These are phyloP conservation scores for Drosophila seclusa DNA, from an alignment of 2,888 invertebrate genomes.

Conservation along the genomic window DNA sequence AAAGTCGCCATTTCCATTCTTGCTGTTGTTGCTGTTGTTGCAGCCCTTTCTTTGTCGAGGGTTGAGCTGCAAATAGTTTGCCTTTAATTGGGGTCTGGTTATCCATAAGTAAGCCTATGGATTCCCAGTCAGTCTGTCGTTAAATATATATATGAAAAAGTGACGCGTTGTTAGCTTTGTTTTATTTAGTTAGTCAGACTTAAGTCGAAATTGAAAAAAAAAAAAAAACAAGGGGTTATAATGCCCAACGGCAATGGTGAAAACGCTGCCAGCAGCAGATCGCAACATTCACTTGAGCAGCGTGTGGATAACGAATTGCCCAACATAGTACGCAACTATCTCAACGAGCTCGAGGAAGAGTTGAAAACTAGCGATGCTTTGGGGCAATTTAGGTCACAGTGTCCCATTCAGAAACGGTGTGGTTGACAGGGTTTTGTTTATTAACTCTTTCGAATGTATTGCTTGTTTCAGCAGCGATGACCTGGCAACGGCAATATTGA, in stretches of 20 bases:
- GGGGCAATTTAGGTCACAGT: constrained; percentile 15
- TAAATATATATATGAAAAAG: not conserved
- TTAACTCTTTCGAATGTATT: not conserved
- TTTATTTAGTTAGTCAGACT: not conserved
- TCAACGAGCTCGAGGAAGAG: constrained; percentile 53
- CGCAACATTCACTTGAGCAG: constrained; percentile 29
- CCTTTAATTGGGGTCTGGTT: not conserved
- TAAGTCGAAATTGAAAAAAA: not conserved
- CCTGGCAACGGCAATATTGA: constrained; percentile 98
- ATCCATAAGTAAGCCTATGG: constrained; percentile 23
- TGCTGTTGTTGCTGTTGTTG: constrained; percentile 38
- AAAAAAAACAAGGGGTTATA: constrained; percentile 7
- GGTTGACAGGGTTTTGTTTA: not conserved
- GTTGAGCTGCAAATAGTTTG: constrained; percentile 8
- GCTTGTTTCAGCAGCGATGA: constrained; percentile 88
- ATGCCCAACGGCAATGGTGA: constrained; percentile 67
- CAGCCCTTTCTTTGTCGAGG: constrained; percentile 48
- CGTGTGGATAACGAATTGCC: constrained; percentile 43
- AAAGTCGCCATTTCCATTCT: constrained; percentile 68
- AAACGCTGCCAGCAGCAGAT: constrained; percentile 26
- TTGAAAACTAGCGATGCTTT: constrained; percentile 34
- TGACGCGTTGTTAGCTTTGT: constrained; percentile 3
- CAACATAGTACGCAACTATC: constrained; percentile 57
- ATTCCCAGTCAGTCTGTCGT: constrained; percentile 1
- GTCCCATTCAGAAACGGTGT: constrained; percentile 63